These are phyloP conservation scores for Ranitomeya imitator DNA, from an alignment of 2,113 vertebrate species.

Conservation along the genomic window DNA sequence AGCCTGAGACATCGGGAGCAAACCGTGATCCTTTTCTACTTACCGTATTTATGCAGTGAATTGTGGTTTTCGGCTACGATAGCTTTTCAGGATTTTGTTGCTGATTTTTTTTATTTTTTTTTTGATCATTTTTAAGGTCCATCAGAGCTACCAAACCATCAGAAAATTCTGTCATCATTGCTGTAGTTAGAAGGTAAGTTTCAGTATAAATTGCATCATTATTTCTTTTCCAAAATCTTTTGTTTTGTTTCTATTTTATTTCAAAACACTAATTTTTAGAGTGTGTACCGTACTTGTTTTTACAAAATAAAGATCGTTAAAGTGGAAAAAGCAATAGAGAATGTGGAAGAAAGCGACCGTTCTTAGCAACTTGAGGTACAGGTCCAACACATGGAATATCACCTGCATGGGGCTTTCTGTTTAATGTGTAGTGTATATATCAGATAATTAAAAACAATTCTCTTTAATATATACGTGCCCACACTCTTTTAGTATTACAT, in stretches of 20 bases:
- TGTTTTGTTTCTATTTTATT: neutral
- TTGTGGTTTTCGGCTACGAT: neutral
- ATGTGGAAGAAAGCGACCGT: neutral
- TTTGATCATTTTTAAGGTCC: constrained; percentile 80
- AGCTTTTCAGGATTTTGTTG: neutral
- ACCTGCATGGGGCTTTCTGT: no score
- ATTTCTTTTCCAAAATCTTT: neutral
- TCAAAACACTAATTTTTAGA: neutral
- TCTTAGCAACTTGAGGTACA: no score
- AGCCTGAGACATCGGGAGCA: neutral
- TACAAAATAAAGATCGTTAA: no score
- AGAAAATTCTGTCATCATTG: constrained; percentile 94
- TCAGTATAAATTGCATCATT: neutral
- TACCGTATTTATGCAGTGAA: neutral
- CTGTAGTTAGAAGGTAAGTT: constrained; percentile 88
- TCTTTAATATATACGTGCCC: no score
- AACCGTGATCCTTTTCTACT: neutral
- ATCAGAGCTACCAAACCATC: constrained; percentile 87
- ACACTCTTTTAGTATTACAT: no score
- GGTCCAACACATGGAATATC: no score
- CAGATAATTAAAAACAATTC: no score
- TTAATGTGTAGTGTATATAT: no score
- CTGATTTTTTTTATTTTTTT: constrained; percentile 11
- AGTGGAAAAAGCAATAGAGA: neutral
- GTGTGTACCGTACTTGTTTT: no score